Base-by-base conservation (phyloP, 2,888 invertebrate species). In the Steinernema carpocapsae region DNA sequence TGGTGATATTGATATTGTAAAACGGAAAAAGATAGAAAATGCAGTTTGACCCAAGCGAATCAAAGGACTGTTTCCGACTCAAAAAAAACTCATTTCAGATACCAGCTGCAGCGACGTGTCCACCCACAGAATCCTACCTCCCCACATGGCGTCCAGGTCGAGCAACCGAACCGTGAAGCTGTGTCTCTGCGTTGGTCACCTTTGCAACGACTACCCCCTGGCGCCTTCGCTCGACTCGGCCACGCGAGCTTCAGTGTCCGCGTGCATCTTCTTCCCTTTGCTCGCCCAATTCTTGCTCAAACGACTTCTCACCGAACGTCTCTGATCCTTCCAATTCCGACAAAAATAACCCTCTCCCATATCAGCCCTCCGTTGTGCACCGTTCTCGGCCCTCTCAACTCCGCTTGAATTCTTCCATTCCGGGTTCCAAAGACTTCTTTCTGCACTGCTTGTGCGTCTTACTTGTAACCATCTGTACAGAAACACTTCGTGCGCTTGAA, bases 181-280 rank as follows among this genome's bases (percentile, higher is more conserved):
- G 70, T 86, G 86, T 71, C 79, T 82, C 73, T 86, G 86, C 71
- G 73, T 82, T 14, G 86, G 85, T 0, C 84, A 85, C 56, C 77
- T 86, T 7, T 87, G 85, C 72, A 86, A 86, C 37, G 64, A 64
- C 64, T 64, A 64, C 14, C 64, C 64, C 12, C 32, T 64, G 6
- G 64, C 64, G 4, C 64, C 64, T 7, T 64, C 64, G 1, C 64
- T 26, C 17, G 64, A 64, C 37, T 32, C 64, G 29, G 32, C 64
- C 17, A 14, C 64, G 4, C 12, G 64, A 32, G 64, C 64, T 1
- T 64, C 64, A 32, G 64, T 32, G 12, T 14, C 64, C 12, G 14
- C 12, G 7, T 64, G 4, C 14, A 17, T 64, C 10, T n/a, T 64
- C 3, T 64, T 32, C n/a, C 32, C 32, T 14, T 2, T 64, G 17